phyloP scores from a whole-genome alignment of 2,797 vertebrate species.

The Anomalospiza imberbis region DNA sequence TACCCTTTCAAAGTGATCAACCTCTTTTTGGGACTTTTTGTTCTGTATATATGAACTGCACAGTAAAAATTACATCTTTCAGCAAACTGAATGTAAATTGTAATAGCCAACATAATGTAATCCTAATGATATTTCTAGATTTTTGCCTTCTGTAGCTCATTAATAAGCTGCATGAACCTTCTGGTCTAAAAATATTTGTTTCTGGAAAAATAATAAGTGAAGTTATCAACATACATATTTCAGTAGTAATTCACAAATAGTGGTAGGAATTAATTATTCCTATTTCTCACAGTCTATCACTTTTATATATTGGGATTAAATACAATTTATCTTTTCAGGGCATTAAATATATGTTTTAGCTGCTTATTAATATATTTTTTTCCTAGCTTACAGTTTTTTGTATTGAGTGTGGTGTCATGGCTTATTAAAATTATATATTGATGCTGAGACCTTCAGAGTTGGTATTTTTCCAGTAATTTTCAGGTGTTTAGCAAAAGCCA shows the following conservation, averaged over 20 bases:
- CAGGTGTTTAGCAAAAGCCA: not conserved
- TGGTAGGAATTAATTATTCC: constrained; percentile 40
- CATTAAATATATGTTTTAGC: constrained; percentile 4
- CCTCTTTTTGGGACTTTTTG: not conserved
- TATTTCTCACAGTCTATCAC: constrained; percentile 27
- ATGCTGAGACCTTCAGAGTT: not conserved
- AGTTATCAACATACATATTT: not conserved
- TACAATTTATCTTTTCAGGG: constrained; percentile 24
- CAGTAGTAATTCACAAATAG: not conserved
- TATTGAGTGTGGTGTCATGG: not conserved
- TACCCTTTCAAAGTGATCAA: not conserved
- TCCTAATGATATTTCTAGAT: not conserved
- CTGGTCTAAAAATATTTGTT: constrained; percentile 1
- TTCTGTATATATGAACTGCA: not conserved
- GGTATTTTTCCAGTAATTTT: not conserved
- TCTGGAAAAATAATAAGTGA: constrained; percentile 31
- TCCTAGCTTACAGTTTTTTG: not conserved
- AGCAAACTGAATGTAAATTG: not conserved
- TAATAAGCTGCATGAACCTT: constrained; percentile 1
- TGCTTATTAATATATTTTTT: constrained; percentile 1
- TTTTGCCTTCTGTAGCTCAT: constrained; percentile 20
- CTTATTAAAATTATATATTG: not conserved
- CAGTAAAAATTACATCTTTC: not conserved
- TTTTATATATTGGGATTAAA: constrained; percentile 23
- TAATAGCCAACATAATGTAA: not conserved